Evolutionary conservation across 1,140 invertebrate genomes (phyloP).

Genomic region (Homalodisca vitripennis): DNA sequence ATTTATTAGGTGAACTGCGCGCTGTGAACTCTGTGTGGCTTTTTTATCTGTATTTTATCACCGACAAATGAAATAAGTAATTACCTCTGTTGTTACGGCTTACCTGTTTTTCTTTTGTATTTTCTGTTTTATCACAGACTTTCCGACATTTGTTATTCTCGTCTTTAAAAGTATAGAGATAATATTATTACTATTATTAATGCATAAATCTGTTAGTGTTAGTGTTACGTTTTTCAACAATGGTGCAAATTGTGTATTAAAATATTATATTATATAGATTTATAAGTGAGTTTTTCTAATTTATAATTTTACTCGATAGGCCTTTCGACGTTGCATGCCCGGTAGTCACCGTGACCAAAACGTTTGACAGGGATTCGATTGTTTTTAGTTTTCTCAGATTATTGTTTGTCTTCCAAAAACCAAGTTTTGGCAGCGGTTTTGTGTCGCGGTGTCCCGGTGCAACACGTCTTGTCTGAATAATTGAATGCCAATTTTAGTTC

Average conservation of each 20-base stretch:
- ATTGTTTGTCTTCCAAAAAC: conserved; percentile 28
- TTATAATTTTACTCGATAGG: conserved; percentile 25
- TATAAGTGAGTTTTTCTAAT: conserved; percentile 29
- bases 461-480: conserved; percentile 19
- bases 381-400: conserved; percentile 22
- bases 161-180: neutral
- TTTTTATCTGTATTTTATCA: conserved; percentile 23
- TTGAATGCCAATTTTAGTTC: conserved; percentile 30
- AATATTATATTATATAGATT: conserved; percentile 26
- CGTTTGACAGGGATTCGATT: neutral
- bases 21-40: conserved; percentile 13
- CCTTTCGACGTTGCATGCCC: conserved; percentile 3
- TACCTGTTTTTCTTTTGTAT: conserved; percentile 4
- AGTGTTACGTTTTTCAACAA: conserved; percentile 29
- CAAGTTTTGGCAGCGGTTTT: conserved; percentile 2
- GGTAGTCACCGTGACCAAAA: neutral
- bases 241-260: conserved; percentile 30
- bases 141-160: neutral
- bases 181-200: conserved; percentile 16
- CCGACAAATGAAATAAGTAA: conserved; percentile 3
- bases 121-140: conserved; percentile 19
- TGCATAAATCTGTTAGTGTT: conserved; percentile 25
- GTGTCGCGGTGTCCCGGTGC: neutral
- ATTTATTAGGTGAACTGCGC: neutral
- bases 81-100: conserved; percentile 25